These are phyloP conservation scores for Hoplodrina ambigua DNA, from an alignment of 2,888 invertebrate genomes.

Conservation along the genomic window DNA sequence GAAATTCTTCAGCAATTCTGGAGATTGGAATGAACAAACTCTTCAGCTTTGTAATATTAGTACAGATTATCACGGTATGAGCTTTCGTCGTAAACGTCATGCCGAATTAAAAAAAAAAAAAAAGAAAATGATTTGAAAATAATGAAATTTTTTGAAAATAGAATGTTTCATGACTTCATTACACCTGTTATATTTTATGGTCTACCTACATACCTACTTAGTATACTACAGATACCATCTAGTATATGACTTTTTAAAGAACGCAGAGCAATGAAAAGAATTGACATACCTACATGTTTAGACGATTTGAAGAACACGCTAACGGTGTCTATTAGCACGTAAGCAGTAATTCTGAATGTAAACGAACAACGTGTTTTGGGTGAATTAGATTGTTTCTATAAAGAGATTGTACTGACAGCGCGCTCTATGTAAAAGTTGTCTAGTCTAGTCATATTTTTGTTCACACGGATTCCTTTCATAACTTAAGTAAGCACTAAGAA, in stretches of 20 bases:
- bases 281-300: slow-evolving; percentile 43
- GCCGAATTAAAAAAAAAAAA: neutral
- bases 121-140: too few relatives aligned
- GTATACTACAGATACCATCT: neutral
- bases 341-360: slow-evolving; percentile 49
- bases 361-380: slow-evolving; percentile 44
- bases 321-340: slow-evolving; percentile 53
- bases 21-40: too few relatives aligned
- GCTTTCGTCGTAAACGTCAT: neutral
- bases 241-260: neutral
- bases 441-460: neutral
- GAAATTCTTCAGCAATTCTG: too few relatives aligned
- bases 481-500: too few relatives aligned
- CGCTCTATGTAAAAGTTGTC: too few relatives aligned
- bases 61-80: neutral
- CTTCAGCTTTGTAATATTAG: too few relatives aligned
- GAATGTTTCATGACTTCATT: too few relatives aligned
- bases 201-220: too few relatives aligned
- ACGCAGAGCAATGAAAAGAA: slow-evolving; percentile 19
- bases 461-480: too few relatives aligned
- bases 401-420: slow-evolving; percentile 1
- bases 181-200: neutral
- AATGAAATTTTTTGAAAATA: neutral
- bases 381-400: slow-evolving; percentile 38
- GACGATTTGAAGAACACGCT: slow-evolving; percentile 40